These are phyloP conservation scores for Desoria tigrina DNA, from an alignment of 2,888 invertebrate species.

Conservation along the genomic window DNA sequence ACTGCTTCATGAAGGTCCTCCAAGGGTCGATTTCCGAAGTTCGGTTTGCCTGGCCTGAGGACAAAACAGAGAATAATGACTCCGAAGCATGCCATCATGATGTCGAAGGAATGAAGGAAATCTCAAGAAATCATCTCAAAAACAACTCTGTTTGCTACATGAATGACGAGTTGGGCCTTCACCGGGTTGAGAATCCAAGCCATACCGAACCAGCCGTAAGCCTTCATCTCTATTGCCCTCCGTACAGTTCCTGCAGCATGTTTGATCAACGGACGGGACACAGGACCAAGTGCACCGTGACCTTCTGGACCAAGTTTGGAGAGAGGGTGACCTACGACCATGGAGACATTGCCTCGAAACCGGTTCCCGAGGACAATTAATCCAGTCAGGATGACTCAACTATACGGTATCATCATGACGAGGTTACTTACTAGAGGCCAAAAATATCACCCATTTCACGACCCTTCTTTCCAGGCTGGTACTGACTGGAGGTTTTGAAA, in stretches of 20 bases:
- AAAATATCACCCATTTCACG: no score
- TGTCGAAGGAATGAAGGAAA: constrained; percentile 64
- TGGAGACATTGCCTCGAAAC: constrained; percentile 3
- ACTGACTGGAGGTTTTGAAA: no score
- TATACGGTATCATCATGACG: neutral
- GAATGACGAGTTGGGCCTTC: constrained; percentile 90
- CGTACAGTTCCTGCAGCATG: constrained; percentile 81
- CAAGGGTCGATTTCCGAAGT: constrained; percentile 81
- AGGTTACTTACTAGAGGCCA: neutral
- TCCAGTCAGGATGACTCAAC: neutral
- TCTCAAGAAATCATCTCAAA: constrained; percentile 66
- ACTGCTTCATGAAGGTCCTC: constrained; percentile 96
- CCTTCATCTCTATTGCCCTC: constrained; percentile 92
- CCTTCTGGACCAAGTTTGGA: constrained; percentile 92
- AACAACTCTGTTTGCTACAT: constrained; percentile 89
- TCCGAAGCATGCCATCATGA: neutral
- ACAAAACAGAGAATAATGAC: constrained; percentile 58
- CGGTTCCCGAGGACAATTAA: constrained; percentile 32
- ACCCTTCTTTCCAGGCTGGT: no score
- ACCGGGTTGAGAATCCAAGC: constrained; percentile 92
- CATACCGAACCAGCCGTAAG: constrained; percentile 86
- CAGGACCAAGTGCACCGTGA: constrained; percentile 69
- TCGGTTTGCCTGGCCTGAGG: constrained; percentile 77
- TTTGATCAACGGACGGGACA: constrained; percentile 91
- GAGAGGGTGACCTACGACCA: constrained; percentile 61